A percentile compares a stretch with the other conserved stretches of the same genome.
phyloP scores from a whole-genome alignment of 2,113 vertebrate genomes.

The Ramphastos sulfuratus region DNA sequence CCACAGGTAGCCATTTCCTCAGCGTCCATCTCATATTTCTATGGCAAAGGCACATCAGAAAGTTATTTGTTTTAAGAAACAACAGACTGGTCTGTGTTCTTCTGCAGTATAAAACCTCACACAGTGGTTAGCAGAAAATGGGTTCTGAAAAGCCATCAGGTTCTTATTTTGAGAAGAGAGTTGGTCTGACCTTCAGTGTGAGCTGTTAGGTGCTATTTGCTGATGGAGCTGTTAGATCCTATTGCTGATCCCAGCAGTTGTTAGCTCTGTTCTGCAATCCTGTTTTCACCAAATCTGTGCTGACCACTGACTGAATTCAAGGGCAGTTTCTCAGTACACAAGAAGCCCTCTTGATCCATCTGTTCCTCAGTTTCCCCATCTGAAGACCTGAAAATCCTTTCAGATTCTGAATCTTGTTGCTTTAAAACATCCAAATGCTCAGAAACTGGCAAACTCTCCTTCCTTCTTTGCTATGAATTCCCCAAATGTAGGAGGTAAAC shows the following conservation, averaged over 20 bases:
- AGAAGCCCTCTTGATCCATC: background rate
- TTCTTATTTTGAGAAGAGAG: background rate
- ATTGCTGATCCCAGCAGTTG: background rate
- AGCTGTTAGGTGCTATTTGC: background rate
- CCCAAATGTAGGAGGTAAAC: background rate
- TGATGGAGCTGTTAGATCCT: background rate
- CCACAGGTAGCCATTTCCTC: background rate
- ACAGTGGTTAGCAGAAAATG: background rate
- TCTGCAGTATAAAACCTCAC: background rate
- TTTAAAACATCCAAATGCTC: slow-evolving; percentile 5
- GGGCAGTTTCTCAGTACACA: background rate
- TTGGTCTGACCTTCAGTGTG: background rate
- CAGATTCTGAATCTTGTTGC: background rate
- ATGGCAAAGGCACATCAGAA: background rate
- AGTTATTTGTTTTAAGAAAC: background rate
- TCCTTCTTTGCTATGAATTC: background rate
- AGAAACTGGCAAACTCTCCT: background rate
- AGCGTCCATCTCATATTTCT: background rate
- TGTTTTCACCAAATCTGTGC: background rate
- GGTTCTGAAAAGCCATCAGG: background rate
- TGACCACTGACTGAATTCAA: background rate
- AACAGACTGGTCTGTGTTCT: background rate
- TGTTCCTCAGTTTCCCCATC: background rate
- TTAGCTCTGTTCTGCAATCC: background rate
- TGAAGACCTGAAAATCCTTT: background rate